Conservation (phyloP, 1,140 invertebrate genomes). For the Geopemphigus sp. region DNA sequence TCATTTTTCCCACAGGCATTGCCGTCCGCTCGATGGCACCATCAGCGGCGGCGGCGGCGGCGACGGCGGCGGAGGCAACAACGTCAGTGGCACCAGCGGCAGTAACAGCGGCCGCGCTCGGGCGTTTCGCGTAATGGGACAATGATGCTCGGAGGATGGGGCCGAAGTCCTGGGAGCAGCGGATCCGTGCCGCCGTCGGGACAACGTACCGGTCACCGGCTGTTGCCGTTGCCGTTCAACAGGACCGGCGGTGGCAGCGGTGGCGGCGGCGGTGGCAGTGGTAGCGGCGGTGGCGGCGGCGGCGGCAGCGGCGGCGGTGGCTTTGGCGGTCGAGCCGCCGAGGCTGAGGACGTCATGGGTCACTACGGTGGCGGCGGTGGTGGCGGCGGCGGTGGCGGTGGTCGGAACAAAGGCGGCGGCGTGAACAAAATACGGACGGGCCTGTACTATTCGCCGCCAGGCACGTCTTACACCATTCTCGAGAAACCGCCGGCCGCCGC, state of each 20-base stretch:
- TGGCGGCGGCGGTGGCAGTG: conserved; percentile 11
- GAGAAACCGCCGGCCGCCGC: conserved; percentile 69
- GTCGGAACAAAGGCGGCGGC: conserved; percentile 55
- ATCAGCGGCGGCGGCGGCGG: too few relatives aligned
- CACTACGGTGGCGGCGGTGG: conserved; percentile 51
- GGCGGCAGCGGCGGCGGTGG: conserved; percentile 7
- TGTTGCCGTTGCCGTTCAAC: conserved; percentile 47
- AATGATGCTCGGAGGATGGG: conserved; percentile 52
- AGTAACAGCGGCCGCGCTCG: too few relatives aligned
- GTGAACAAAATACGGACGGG: conserved; percentile 52
- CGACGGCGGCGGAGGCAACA: too few relatives aligned
- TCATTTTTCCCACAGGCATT: too few relatives aligned
- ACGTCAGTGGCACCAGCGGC: too few relatives aligned
- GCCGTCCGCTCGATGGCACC: too few relatives aligned
- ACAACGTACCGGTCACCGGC: conserved; percentile 39
- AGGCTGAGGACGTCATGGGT: conserved; percentile 59
- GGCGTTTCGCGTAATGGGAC: conserved; percentile 20
- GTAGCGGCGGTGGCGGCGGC: conserved; percentile 17
- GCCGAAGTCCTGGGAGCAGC: conserved; percentile 51
- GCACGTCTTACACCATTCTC: conserved; percentile 81
- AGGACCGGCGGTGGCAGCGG: conserved; percentile 21
- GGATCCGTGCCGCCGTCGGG: conserved; percentile 28
- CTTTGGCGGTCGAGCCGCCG: conserved; percentile 53
- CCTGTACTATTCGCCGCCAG: conserved; percentile 61
- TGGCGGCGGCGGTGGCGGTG: too few relatives aligned